phyloP scores from a whole-genome alignment of 2,113 vertebrate genomes.

The Mola mola region DNA sequence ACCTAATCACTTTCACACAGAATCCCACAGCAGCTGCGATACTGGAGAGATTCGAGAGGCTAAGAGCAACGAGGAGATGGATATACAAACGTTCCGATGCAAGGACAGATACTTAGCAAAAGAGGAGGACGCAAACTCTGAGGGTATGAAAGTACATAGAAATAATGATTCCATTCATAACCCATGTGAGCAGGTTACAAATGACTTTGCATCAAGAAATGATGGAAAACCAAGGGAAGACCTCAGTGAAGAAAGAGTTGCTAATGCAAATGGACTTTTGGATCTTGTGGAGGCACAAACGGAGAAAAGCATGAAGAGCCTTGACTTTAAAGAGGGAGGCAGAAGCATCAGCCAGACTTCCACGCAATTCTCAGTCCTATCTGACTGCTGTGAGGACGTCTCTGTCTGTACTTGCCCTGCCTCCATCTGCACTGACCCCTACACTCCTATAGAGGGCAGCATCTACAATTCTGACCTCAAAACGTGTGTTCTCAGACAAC shows the following conservation, averaged over 20 bases:
- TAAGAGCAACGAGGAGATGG: slow-evolving; percentile 7
- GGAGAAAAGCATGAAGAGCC: not conserved
- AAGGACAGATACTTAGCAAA: slow-evolving; percentile 6
- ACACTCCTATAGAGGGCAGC: slow-evolving; percentile 56
- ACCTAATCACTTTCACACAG: slow-evolving; percentile 5
- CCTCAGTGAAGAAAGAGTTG: not conserved
- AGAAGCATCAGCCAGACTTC: not conserved
- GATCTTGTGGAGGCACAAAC: slow-evolving; percentile 7
- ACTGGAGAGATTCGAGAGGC: not conserved
- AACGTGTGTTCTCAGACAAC: not conserved
- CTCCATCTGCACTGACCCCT: not conserved
- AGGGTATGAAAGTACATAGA: not conserved
- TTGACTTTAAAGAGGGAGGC: not conserved
- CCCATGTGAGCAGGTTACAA: not conserved
- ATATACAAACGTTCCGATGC: slow-evolving; percentile 13
- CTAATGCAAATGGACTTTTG: slow-evolving; percentile 2
- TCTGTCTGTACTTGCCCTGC: not conserved
- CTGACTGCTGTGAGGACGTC: slow-evolving; percentile 1
- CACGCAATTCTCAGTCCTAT: not conserved
- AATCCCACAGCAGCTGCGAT: slow-evolving; percentile 21
- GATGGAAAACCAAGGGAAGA: not conserved
- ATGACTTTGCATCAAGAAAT: not conserved
- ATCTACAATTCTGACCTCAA: not conserved
- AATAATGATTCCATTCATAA: not conserved
- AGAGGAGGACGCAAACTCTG: slow-evolving; percentile 9